Evolutionary conservation across 2,113 vertebrate genomes (phyloP), one percentile per base, ranked within the genome.

Genomic region (Rhombomys opimus): DNA sequence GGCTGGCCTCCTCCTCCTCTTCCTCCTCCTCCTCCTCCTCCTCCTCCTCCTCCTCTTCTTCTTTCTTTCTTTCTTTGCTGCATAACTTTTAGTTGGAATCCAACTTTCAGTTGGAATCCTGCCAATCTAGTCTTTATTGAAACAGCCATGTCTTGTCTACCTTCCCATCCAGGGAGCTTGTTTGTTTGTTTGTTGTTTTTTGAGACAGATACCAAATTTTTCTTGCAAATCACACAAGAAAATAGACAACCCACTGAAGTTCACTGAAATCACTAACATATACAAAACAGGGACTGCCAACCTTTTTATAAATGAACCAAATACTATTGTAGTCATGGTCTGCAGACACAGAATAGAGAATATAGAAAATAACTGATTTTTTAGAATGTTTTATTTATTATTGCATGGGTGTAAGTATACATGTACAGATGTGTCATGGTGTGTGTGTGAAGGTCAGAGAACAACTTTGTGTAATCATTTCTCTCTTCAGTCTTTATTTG

Each of bases 21-120:
- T 41, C 41, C 4, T 41, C 41, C 4, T 41, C 41, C 4, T 41
- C 59, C 20, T 65, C 41, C 41, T 41, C 41, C 4, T 41, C 41
- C 4, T 41, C 41, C 4, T 41, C 59, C 20, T 65, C 41, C 41
- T 41, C 41, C 4, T 41, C 41, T 41, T 41, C 41, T 41, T 41
- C 46, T 46, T 46, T 5, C 46, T 46, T 7, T 17, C 15, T 27
- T 18, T n/a, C 23, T 46, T 63, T 85, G n/a, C 46, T 67, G 54
- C 22, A 87, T 23, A 32, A 93, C 86, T 81, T 95, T 92, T 50
- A 73, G 5, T 14, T 93, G 54, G 76, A 93, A 93, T 93, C 78
- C 70, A 32, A 93, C 86, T 81, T 95, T 92, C 38, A 73, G 5
- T 14, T 93, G 54, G 65, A 93, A 93, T 93, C 78, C 70, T 82